These are phyloP conservation scores for Odontamblyopus rebecca DNA, from an alignment of 2,797 vertebrate species.

Conservation along the genomic window DNA sequence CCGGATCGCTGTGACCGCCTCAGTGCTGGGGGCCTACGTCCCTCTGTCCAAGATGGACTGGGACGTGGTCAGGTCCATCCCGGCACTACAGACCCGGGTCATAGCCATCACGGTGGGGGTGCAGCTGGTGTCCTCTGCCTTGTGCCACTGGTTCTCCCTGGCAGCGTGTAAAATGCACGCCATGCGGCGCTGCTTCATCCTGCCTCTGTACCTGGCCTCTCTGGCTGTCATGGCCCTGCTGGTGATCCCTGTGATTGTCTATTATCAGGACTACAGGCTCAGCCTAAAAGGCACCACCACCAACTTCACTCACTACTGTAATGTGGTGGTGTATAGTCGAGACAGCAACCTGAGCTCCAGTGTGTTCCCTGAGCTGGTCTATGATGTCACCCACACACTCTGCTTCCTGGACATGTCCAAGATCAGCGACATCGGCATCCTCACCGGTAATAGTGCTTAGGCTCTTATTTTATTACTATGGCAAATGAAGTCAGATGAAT, in stretches of 20 bases:
- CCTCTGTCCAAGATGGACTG: constrained; percentile 55
- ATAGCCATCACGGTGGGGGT: constrained; percentile 54
- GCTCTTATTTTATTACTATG: too few relatives aligned
- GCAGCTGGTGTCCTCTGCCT: constrained; percentile 69
- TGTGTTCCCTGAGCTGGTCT: constrained; percentile 43
- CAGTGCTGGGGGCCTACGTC: constrained; percentile 62
- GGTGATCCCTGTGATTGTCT: constrained; percentile 41
- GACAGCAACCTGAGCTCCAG: neutral
- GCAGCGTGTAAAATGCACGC: constrained; percentile 78
- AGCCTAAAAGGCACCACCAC: constrained; percentile 15
- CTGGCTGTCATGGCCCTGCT: constrained; percentile 55
- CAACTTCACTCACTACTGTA: constrained; percentile 53
- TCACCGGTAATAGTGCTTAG: constrained; percentile 37
- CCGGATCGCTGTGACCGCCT: constrained; percentile 61
- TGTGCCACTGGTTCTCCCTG: constrained; percentile 74
- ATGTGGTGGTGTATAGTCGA: constrained; percentile 11
- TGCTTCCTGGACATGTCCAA: constrained; percentile 46
- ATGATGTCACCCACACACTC: constrained; percentile 57
- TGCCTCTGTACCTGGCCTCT: constrained; percentile 69
- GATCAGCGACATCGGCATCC: constrained; percentile 28
- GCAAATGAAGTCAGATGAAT: too few relatives aligned
- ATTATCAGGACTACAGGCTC: constrained; percentile 28
- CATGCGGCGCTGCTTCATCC: constrained; percentile 65
- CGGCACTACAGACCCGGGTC: constrained; percentile 19
- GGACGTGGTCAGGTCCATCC: constrained; percentile 35